A percentile compares a stretch with the other conserved stretches of the same genome.
phyloP scores from a whole-genome alignment of 64 coral and sea anemone species.

The Astreopora myriophthalma region DNA sequence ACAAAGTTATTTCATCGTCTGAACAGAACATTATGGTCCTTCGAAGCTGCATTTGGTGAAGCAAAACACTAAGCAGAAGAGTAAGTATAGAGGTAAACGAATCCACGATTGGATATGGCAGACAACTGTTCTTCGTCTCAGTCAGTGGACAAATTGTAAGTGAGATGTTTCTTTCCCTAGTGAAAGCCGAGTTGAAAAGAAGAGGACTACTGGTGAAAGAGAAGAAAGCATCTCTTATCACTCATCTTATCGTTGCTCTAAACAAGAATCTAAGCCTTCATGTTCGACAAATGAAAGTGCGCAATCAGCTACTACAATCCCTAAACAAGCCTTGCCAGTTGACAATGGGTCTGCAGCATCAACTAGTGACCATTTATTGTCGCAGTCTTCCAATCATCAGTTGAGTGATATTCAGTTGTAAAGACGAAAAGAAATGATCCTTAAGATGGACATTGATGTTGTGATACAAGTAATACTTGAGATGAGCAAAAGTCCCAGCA shows the following conservation, averaged over 20 bases:
- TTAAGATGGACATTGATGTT: neutral
- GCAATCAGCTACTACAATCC: neutral
- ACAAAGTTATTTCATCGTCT: no score
- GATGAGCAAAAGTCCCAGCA: neutral
- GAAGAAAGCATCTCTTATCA: no score
- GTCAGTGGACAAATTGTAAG: no score
- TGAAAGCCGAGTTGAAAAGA: no score
- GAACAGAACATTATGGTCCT: neutral
- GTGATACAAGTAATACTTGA: neutral
- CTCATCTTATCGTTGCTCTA: no score
- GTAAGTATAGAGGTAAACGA: no score
- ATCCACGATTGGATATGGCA: no score
- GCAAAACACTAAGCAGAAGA: no score
- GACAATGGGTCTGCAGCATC: neutral
- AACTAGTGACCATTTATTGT: neutral
- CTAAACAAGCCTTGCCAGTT: neutral
- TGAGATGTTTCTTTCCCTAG: no score
- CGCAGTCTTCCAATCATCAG: conserved; percentile 2
- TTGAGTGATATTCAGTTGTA: conserved; percentile 2
- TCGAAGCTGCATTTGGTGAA: neutral
- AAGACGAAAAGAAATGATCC: neutral
- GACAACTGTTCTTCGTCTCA: no score
- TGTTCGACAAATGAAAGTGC: neutral
- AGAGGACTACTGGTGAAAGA: no score
- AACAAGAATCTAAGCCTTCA: no score